phyloP scores from a whole-genome alignment of 2,797 vertebrate species.

The Avahi laniger region DNA sequence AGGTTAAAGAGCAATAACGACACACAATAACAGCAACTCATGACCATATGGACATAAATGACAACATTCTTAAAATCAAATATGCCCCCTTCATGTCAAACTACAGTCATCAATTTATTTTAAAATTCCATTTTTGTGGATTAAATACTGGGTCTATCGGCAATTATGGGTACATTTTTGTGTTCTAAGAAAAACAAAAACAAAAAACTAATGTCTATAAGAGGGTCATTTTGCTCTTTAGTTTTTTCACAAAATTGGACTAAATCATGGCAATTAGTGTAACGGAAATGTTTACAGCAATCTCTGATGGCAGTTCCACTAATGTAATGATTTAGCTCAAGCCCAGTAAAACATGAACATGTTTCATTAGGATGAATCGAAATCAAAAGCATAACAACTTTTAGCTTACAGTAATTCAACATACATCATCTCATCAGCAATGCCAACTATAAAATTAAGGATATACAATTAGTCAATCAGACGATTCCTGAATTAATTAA shows the following conservation, averaged over 20 bases:
- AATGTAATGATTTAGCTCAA: constrained; percentile 77
- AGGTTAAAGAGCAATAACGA: background rate
- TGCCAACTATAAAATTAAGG: constrained; percentile 78
- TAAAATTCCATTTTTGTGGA: constrained; percentile 63
- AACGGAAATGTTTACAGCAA: constrained; percentile 78
- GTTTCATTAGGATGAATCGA: constrained; percentile 76
- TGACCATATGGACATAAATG: background rate
- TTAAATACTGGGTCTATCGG: constrained; percentile 57
- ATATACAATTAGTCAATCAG: constrained; percentile 83
- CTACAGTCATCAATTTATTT: constrained; percentile 67
- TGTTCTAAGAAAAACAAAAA: constrained; percentile 61
- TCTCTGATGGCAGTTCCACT: constrained; percentile 72
- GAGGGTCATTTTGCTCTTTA: constrained; percentile 74
- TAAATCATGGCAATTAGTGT: constrained; percentile 76
- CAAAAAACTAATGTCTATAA: constrained; percentile 63
- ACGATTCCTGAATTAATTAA: constrained; percentile 80
- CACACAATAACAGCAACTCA: background rate
- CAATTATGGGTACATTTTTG: constrained; percentile 70
- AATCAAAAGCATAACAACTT: constrained; percentile 79
- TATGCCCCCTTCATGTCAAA: constrained; percentile 49
- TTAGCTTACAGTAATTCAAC: constrained; percentile 75
- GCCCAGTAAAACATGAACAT: constrained; percentile 74
- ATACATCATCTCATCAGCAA: constrained; percentile 80
- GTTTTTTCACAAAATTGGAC: constrained; percentile 76
- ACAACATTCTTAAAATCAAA: constrained; percentile 60